Base-by-base conservation (phyloP, 2,113 vertebrate species). In the Benitochromis conjunctus region DNA sequence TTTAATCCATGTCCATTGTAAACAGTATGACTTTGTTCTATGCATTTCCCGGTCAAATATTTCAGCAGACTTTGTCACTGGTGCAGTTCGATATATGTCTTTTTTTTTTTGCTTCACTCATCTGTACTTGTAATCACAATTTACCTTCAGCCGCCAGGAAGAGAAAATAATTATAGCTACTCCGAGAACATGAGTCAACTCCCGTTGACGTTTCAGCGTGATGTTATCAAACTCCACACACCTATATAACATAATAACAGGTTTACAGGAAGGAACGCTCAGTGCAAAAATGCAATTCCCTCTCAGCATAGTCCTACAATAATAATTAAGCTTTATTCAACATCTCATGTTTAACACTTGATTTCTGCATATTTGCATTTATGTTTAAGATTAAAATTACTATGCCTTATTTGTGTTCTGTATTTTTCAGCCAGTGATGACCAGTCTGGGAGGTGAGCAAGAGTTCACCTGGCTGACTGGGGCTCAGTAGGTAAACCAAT, bases 231-330 rank as follows among this genome's bases (percentile, higher is more conserved):
- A 51, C 76, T 58, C 36, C 10, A 38, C 38, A 88, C 71, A 88
- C 41, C 43, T 84, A 86, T 77, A 46, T 43, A 57, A 31, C 34
- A 85, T 82, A 87, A 86, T 69, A 60, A 53, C 29, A 71, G 14
- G 54, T 91, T 86, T 71, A 85, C 48, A 79, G 71, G 5, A 78
- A 74, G 29, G 21, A 83, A 76, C 80, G 84, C 69, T 66, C 51
- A 56, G 16, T 86, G 64, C 64, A 34, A 56, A 91, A 91, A 88
- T 89, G 24, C 36, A 79, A 66, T 87, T 88, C 24, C 48, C 78
- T 77, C 51, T 8, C 60, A 78, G 54, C 14, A 74, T 34, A 38
- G 36, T 19, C 16, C 46, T 76, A n/a, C 18, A 76, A 29, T n/a
- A 34, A 34, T 51, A 29, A 51, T 76, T 53, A 34, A 53, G 46